Conservation (phyloP, 2,888 invertebrate genomes). For the Eurytoma adleriae region DNA sequence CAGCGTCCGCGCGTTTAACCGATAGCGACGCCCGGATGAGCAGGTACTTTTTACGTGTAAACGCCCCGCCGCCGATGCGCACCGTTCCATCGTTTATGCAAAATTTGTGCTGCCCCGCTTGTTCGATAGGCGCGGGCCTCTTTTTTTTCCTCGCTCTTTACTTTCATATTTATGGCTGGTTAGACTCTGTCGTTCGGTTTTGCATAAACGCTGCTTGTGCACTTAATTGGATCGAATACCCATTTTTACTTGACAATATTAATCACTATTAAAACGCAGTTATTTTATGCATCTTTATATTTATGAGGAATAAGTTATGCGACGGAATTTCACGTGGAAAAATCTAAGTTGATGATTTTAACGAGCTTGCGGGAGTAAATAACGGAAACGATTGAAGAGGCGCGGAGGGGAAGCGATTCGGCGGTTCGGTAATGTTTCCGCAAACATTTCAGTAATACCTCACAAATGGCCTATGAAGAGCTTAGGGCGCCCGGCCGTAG, state of each 20-base stretch:
- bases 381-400: background rate
- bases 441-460: conserved; percentile 37
- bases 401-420: background rate
- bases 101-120: conserved; percentile 6
- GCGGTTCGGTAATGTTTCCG: conserved; percentile 27
- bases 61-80: background rate
- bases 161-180: background rate
- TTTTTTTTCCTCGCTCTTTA: background rate
- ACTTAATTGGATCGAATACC: background rate
- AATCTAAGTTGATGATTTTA: too few relatives aligned
- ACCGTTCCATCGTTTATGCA: conserved; percentile 12
- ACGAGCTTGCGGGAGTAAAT: too few relatives aligned
- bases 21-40: conserved; percentile 52
- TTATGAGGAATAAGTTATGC: background rate
- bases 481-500: conserved; percentile 62
- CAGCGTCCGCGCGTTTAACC: conserved; percentile 41
- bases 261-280: background rate
- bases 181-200: background rate
- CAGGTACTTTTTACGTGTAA: conserved; percentile 47
- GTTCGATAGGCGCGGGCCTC: background rate
- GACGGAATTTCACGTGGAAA: background rate
- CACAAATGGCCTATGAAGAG: conserved; percentile 52
- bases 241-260: background rate
- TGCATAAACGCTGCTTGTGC: background rate
- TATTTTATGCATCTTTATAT: background rate